Evolutionary conservation across 2,888 invertebrate genomes (phyloP).

Genomic region (Electrophaes corylata): DNA sequence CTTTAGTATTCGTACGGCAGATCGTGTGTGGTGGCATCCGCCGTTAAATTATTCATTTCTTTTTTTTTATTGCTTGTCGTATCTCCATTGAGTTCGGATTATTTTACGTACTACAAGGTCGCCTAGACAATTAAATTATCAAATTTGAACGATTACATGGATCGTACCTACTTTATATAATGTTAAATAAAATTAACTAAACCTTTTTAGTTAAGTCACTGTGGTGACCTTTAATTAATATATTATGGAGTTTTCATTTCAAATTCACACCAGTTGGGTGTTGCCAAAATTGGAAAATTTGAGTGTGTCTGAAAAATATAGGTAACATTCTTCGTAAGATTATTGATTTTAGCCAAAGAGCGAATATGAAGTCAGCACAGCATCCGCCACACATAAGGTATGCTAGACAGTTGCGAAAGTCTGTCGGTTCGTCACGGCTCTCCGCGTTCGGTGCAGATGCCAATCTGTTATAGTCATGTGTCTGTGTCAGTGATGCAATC

Average conservation of each 20-base stretch:
- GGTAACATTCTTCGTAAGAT: neutral
- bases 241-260: too few species aligned
- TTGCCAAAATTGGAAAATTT: neutral
- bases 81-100: constrained; percentile 23
- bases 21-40: constrained; percentile 32
- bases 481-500: constrained; percentile 71
- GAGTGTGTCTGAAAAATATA: neutral
- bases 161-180: neutral
- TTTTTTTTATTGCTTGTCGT: constrained; percentile 28
- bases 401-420: constrained; percentile 71
- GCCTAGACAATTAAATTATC: constrained; percentile 12
- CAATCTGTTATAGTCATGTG: constrained; percentile 67
- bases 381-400: constrained; percentile 37
- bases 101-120: constrained; percentile 7
- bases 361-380: constrained; percentile 29
- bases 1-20: constrained; percentile 36
- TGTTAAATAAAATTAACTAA: neutral
- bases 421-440: constrained; percentile 68
- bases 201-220: neutral
- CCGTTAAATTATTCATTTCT: constrained; percentile 30
- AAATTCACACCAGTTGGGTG: neutral
- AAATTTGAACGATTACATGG: constrained; percentile 12
- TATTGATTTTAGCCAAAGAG: constrained; percentile 15
- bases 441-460: constrained; percentile 58
- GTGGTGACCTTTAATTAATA: too few species aligned